These are phyloP conservation scores for Hydractinia echinata DNA, from an alignment of 30 jellyfish, hydroid and myxozoan genomes.

Conservation along the genomic window DNA sequence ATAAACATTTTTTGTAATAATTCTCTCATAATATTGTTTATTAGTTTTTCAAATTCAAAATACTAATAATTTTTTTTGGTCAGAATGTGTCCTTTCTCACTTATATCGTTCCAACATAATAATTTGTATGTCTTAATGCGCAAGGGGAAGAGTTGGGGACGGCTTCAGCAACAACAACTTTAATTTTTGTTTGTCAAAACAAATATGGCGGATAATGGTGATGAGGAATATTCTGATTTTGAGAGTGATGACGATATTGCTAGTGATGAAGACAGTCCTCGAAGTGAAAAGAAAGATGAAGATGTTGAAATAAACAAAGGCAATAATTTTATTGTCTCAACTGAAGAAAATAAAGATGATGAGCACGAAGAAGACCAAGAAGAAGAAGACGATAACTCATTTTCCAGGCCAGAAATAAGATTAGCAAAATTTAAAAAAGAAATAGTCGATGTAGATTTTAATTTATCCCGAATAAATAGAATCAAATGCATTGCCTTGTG, in stretches of 20 bases:
- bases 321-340: not conserved
- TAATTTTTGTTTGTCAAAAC: not conserved
- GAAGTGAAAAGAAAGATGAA: constrained; percentile 11
- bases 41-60: no score
- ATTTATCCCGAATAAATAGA: constrained; percentile 35
- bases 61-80: no score
- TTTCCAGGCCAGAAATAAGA: constrained; percentile 12
- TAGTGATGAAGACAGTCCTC: constrained; percentile 2
- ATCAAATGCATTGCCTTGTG: constrained; percentile 62
- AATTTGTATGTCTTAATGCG: no score
- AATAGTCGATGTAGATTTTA: not conserved
- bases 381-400: not conserved
- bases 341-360: not conserved
- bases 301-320: not conserved
- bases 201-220: constrained; percentile 36
- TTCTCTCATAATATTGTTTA: no score
- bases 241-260: constrained; percentile 18
- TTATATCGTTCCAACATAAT: no score
- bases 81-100: no score
- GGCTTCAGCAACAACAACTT: no score
- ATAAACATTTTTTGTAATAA: no score
- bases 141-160: no score
- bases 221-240: constrained; percentile 38
- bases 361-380: not conserved
- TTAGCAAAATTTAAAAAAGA: constrained; percentile 3